Evolutionary conservation across 2,113 vertebrate species (phyloP).

Genomic region (Sebastes schlegelii): DNA sequence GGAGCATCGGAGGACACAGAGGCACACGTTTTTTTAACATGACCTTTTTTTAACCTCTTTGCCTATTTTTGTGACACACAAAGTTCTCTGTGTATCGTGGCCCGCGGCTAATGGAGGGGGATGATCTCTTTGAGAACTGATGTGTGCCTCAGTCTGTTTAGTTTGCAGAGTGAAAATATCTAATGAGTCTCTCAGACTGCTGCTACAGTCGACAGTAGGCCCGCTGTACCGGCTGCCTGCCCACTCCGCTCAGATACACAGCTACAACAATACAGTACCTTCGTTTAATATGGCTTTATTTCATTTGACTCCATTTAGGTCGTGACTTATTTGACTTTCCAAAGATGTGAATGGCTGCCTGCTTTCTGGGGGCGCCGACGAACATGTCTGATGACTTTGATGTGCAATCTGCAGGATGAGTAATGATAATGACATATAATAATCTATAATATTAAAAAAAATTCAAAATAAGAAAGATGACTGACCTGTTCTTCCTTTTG

Average conservation of each 20-base stretch:
- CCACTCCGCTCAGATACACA: constrained; percentile 14
- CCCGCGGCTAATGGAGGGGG: constrained; percentile 9
- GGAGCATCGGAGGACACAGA: no score
- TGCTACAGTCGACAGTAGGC: constrained; percentile 14
- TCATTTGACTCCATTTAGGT: constrained; percentile 39
- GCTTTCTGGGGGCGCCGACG: constrained; percentile 57
- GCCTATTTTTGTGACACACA: constrained; percentile 18
- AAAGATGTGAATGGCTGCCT: constrained; percentile 65
- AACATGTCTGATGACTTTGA: constrained; percentile 68
- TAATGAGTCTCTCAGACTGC: constrained; percentile 13
- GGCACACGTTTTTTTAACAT: no score
- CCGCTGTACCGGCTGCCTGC: constrained; percentile 4
- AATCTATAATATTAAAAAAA: constrained; percentile 50
- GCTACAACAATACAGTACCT: constrained; percentile 34
- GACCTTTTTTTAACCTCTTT: neutral
- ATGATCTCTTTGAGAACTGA: constrained; percentile 29
- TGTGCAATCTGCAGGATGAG: constrained; percentile 72
- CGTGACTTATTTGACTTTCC: constrained; percentile 51
- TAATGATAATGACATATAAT: constrained; percentile 60
- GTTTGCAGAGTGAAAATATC: constrained; percentile 29
- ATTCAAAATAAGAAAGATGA: constrained; percentile 17
- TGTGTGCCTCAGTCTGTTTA: constrained; percentile 13
- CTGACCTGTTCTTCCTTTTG: constrained; percentile 3
- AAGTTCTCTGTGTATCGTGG: constrained; percentile 34
- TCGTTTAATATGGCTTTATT: constrained; percentile 41